Evolutionary conservation across 92 coral and sea anemone genomes (phyloP).

Genomic region (Palythoa caribaeorum): DNA sequence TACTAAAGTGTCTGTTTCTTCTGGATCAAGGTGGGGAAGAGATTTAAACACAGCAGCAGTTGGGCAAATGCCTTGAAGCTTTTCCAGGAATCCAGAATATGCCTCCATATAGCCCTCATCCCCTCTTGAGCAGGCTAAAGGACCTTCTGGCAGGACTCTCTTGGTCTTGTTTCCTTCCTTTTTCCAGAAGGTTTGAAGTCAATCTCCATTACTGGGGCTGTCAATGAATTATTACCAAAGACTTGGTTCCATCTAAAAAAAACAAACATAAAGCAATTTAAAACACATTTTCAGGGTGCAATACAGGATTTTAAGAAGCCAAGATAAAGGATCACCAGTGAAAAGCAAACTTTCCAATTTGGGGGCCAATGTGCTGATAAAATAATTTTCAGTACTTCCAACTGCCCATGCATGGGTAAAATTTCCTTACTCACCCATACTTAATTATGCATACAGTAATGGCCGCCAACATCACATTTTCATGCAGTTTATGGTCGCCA

Average conservation of each 20-base stretch:
- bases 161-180: constrained; percentile 37
- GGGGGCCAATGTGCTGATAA: too few relatives aligned
- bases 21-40: constrained; percentile 40
- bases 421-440: too few relatives aligned
- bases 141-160: constrained; percentile 12
- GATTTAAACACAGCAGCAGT: constrained; percentile 53
- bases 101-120: constrained; percentile 32
- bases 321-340: too few relatives aligned
- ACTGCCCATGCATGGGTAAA: too few relatives aligned
- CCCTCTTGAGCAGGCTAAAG: constrained; percentile 49
- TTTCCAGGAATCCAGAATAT: constrained; percentile 41
- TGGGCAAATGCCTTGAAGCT: constrained; percentile 52
- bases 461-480: too few relatives aligned
- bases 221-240: constrained; percentile 55
- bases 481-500: too few relatives aligned
- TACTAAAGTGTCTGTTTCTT: constrained; percentile 57
- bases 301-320: too few relatives aligned
- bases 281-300: too few relatives aligned
- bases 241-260: constrained; percentile 45
- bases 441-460: too few relatives aligned
- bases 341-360: too few relatives aligned
- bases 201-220: constrained; percentile 49
- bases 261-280: too few relatives aligned
- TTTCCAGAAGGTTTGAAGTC: constrained; percentile 28
- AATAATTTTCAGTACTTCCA: too few relatives aligned